Base-by-base conservation (phyloP, 2,113 vertebrate genomes). In the Pelobates fuscus region DNA sequence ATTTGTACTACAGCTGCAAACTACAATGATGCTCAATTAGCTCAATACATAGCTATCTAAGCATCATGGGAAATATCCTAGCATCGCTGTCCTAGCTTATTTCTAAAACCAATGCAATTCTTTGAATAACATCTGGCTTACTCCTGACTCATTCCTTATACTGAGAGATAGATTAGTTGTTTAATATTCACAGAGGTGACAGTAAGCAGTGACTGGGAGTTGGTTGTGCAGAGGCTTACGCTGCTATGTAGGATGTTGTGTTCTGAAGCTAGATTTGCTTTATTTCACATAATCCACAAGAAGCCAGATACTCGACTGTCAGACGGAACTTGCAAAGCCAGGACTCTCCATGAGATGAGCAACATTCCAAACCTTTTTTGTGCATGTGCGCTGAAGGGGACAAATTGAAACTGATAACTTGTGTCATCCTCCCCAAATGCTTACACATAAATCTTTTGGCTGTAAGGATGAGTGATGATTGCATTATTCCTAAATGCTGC, bases 341-440 rank as follows among this genome's bases (percentile, higher is more conserved):
- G 62, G 26, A 58, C 66, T 23, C 46, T 12, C 23, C 32, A 74
- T 29, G 71, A 66, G 62, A 59, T 66, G 62, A 58, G 63, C 71
- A 66, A 32, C 49, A 58, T 74, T 58, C 62, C 71, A 58, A 74
- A 24, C 63, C 52, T 74, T 55, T 57, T 74, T 43, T 74, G 62
- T 66, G 49, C 62, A 52, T 74, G 71, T 57, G 29, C 23, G 71
- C 71, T 74, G 71, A 74, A 66, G 71, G 62, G 71, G 71, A 74
- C 71, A 74, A 66, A 74, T 66, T 74, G 71, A 74, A 74, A 66
- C 71, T 74, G 71, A 74, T 74, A 74, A 58, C 71, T 74, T 65
- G 62, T 74, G 71, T 66, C 71, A 72, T 30, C 70, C 70, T 54
- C 70, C 65, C 59, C 70, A 72, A 72, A 72, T 63, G 70, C 70